Base-by-base conservation (phyloP, 2,113 vertebrate genomes). In the Cebidichthys violaceus region DNA sequence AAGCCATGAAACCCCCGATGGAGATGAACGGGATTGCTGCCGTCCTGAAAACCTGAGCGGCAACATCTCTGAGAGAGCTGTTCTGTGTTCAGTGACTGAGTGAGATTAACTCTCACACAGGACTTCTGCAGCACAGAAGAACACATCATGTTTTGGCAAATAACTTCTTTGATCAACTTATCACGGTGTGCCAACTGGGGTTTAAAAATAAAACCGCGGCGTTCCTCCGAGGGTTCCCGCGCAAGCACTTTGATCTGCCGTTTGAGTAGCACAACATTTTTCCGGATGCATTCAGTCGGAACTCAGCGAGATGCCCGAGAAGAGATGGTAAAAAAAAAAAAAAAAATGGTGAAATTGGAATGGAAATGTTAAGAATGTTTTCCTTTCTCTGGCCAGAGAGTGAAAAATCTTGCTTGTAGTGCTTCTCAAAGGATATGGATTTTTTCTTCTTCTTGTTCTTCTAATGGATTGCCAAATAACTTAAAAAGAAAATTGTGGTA, bases 161-260 rank as follows among this genome's bases (percentile, higher is more conserved):
- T 73, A 68, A 47, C 29, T 70, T 84, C 81, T 90, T 89, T 89
- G 81, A 92, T 92, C 79, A 83, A 83, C 68, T 85, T 79, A 72
- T 83, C 70, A 45, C 41, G 27, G 39, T 17, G 43, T 60, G 66
- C 81, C 76, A 74, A 83, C 62, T 20, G 74, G 66, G 76, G 81
- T 78, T 59, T 75, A 61, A 70, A 88, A 86, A 79, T 72, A 84
- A 84, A 87, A 80, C 59, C 33, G 6, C 31, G 13, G 70, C 66
- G 60, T 77, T 86, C 75, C 78, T 87, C 83, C 54, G 29, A 75
- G 71, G 72, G 54, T 72, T 78, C 77, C 73, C 11, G 31, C 15
- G 24, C 71, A 59, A 43, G 54, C 64, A 55, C 84, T 87, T 84
- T 90, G 79, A 88, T 88, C 87, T 70, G 66, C 55, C 4, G 27